Evolutionary conservation across 2,888 invertebrate species (phyloP), one percentile per base, ranked within the genome.

Genomic region (Lutraria lutraria): DNA sequence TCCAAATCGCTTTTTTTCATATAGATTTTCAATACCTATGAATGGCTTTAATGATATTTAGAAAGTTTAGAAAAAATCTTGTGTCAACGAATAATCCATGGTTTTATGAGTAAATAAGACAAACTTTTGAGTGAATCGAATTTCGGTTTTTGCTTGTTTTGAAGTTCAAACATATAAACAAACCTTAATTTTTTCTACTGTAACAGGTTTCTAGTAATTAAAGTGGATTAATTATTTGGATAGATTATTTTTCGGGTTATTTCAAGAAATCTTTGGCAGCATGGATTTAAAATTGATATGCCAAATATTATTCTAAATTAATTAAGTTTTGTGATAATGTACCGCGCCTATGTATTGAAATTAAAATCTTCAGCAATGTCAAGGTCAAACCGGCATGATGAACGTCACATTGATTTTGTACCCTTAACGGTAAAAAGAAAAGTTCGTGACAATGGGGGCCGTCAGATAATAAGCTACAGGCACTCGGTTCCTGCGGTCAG

Each of bases 311-410:
- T 4, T 68, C 25, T n/a, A 13, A 68, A 68, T 25, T 68, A 25
- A 19, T 34, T 19, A 15, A 29, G 25, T 15, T 34, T n/a, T 72
- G 54, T 76, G 60, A 88, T 79, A 79, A 88, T 88, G 88, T 88
- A 88, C 79, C 15, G 72, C 12, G 53, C 76, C 3, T 88, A 88
- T 80, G 52, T 83, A 52, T 82, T 53, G 13, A 29, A 63, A 52
- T 8, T 85, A 19, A 60, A 76, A 85, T 53, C 76, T 0, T 72
- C 83, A 83, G 52, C 52, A 54, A 89, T 87, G 83, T 81, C 76
- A 16, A 80, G 52, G 21, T 79, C 29, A 31, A 89, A 87, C 68
- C 85, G 82, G n/a, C 89, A 85, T 68, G 89, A 87, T 4, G 89
- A 87, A 43, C 87, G 87, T 83, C 82, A 80, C n/a, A 6, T 34